These are phyloP conservation scores for Steinernema khuongi DNA, from an alignment of 1,140 invertebrate genomes.

Conservation along the genomic window DNA sequence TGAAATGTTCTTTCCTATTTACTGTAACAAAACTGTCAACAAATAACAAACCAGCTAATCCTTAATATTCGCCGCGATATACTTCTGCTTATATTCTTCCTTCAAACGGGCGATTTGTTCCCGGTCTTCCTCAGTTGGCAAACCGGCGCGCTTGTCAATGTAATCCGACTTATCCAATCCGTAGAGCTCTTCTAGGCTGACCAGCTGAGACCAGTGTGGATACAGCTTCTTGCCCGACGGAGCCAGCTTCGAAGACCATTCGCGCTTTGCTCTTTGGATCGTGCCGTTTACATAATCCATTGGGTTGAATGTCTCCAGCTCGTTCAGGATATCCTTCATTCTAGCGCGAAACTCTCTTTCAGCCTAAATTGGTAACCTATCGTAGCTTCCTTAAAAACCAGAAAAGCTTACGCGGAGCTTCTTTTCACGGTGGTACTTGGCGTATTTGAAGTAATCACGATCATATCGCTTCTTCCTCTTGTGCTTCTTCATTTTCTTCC, in stretches of 20 bases:
- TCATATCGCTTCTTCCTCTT: slow-evolving; percentile 52
- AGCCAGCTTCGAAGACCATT: slow-evolving; percentile 46
- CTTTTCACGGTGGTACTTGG: slow-evolving; percentile 50
- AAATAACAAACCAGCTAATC: background rate
- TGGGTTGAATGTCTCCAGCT: slow-evolving; percentile 47
- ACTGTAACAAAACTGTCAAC: slow-evolving; percentile 14
- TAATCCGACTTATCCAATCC: slow-evolving; percentile 42
- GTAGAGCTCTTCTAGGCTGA: slow-evolving; percentile 53
- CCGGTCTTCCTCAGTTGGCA: slow-evolving; percentile 42
- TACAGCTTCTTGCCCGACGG: slow-evolving; percentile 49
- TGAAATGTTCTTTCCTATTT: too few species aligned
- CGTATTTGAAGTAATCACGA: slow-evolving; percentile 53
- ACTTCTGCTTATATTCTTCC: slow-evolving; percentile 41
- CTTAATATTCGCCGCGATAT: slow-evolving; percentile 19
- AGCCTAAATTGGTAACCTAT: slow-evolving; percentile 40
- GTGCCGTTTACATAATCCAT: slow-evolving; percentile 52
- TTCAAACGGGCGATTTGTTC: slow-evolving; percentile 41
- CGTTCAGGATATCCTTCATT: slow-evolving; percentile 47
- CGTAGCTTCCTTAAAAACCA: background rate
- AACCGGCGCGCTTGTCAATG: slow-evolving; percentile 50
- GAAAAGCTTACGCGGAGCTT: slow-evolving; percentile 43
- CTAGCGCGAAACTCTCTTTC: slow-evolving; percentile 45
- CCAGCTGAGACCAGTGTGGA: slow-evolving; percentile 53
- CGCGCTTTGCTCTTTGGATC: slow-evolving; percentile 46
- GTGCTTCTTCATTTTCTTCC: slow-evolving; percentile 58